Evolutionary conservation across 2,113 vertebrate species (phyloP).

Genomic region (Paracanthobrama guichenoti): DNA sequence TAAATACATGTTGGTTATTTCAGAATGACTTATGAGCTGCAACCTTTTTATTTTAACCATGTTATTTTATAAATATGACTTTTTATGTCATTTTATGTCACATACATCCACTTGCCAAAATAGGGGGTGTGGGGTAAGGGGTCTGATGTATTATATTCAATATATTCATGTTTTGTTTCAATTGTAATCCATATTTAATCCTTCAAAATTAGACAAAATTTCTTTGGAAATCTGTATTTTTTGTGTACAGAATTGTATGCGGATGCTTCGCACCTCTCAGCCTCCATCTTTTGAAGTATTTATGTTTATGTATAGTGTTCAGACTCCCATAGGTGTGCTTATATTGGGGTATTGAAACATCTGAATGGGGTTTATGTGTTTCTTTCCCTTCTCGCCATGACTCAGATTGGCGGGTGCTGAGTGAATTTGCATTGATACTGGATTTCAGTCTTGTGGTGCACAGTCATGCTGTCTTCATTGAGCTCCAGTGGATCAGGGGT

Average conservation of each 20-base stretch:
- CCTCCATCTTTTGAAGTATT: not conserved
- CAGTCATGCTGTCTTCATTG: constrained; percentile 58
- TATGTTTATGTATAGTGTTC: not conserved
- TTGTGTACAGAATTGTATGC: not conserved
- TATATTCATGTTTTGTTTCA: not conserved
- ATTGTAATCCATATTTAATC: not conserved
- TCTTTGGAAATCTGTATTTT: not conserved
- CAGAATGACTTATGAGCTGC: too few relatives aligned
- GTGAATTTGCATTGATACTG: constrained; percentile 62
- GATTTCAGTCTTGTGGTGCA: constrained; percentile 55
- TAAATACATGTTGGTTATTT: too few relatives aligned
- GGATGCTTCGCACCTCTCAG: not conserved
- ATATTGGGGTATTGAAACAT: not conserved
- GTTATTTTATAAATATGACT: too few relatives aligned
- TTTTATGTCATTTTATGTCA: too few relatives aligned
- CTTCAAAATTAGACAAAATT: not conserved
- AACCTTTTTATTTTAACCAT: too few relatives aligned
- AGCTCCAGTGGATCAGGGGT: constrained; percentile 53
- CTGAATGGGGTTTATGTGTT: constrained; percentile 25
- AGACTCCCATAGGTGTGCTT: not conserved
- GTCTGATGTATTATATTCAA: not conserved
- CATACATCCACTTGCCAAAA: too few relatives aligned
- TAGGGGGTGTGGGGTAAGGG: too few relatives aligned
- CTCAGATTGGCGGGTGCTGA: constrained; percentile 55
- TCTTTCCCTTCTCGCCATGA: not conserved